phyloP scores from a whole-genome alignment of 2,797 vertebrate genomes.

The Furcifer pardalis region DNA sequence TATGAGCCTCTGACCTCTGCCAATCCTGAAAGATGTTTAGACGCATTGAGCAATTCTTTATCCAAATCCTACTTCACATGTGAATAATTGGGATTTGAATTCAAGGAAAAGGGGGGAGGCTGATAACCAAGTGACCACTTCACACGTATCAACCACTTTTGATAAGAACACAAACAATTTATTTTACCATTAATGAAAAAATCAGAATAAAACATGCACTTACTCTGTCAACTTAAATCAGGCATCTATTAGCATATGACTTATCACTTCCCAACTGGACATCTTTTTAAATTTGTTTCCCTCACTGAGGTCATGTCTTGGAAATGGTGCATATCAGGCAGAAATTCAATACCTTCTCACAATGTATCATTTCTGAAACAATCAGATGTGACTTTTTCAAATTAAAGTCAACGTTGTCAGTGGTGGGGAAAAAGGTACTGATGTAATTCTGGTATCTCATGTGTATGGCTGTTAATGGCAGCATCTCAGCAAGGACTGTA shows the following conservation, averaged over 20 bases:
- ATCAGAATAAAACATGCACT: conserved; percentile 49
- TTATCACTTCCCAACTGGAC: conserved; percentile 3
- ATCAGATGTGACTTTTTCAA: background rate
- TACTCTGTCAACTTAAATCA: background rate
- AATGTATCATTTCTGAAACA: background rate
- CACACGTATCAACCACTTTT: accelerated
- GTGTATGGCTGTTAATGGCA: background rate
- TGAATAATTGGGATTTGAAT: conserved; percentile 52
- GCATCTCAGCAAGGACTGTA: background rate
- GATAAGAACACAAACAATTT: conserved; percentile 61
- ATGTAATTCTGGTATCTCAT: background rate
- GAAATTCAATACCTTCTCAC: background rate
- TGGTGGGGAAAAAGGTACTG: background rate
- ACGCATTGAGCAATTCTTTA: background rate
- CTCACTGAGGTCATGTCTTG: background rate
- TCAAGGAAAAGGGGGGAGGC: background rate
- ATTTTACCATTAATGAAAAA: conserved; percentile 53
- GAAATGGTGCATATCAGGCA: background rate
- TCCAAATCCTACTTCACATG: background rate
- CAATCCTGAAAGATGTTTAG: background rate
- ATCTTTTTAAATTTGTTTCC: too few species aligned
- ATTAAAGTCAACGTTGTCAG: background rate
- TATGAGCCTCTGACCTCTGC: background rate
- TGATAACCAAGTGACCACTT: accelerated
- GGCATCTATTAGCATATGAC: accelerated